Conservation (phyloP, 2,888 invertebrate species). For the Drosophila basisetae region DNA sequence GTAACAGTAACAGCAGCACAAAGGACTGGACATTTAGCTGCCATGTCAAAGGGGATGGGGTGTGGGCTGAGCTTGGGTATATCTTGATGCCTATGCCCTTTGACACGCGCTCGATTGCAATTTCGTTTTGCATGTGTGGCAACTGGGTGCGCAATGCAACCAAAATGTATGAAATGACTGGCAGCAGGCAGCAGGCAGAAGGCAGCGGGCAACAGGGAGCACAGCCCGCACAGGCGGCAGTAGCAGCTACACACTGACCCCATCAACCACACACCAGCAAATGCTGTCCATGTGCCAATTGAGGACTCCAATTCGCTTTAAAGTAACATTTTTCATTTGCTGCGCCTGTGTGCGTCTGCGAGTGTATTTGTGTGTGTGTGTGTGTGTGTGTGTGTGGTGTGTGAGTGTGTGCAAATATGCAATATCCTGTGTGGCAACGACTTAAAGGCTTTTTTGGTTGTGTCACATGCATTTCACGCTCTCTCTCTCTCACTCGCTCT, state of each 20-base stretch:
- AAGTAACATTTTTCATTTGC: conserved; percentile 76
- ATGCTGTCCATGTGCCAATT: conserved; percentile 50
- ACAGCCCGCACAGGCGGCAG: conserved; percentile 45
- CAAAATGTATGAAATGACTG: conserved; percentile 75
- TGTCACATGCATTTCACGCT: conserved; percentile 21
- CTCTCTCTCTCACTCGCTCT: conserved; percentile 11
- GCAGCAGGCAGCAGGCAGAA: conserved; percentile 62
- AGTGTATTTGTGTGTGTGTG: neutral
- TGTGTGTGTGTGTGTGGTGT: conserved; percentile 25
- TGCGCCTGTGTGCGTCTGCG: conserved; percentile 2
- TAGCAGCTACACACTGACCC: neutral
- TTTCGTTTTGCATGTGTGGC: conserved; percentile 66
- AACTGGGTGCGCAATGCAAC: conserved; percentile 58
- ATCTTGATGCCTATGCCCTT: conserved; percentile 70
- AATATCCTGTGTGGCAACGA: conserved; percentile 75
- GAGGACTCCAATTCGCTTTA: conserved; percentile 67
- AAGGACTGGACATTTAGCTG: conserved; percentile 66
- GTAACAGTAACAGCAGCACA: conserved; percentile 34
- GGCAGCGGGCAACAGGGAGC: conserved; percentile 41
- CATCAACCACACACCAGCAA: conserved; percentile 12
- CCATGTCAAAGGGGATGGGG: conserved; percentile 38
- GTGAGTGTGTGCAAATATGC: conserved; percentile 65
- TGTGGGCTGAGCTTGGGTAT: conserved; percentile 19
- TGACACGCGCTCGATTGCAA: conserved; percentile 73
- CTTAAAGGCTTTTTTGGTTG: conserved; percentile 46